Base-by-base conservation (phyloP, 2,888 invertebrate genomes). In the Sialis lutaria region DNA sequence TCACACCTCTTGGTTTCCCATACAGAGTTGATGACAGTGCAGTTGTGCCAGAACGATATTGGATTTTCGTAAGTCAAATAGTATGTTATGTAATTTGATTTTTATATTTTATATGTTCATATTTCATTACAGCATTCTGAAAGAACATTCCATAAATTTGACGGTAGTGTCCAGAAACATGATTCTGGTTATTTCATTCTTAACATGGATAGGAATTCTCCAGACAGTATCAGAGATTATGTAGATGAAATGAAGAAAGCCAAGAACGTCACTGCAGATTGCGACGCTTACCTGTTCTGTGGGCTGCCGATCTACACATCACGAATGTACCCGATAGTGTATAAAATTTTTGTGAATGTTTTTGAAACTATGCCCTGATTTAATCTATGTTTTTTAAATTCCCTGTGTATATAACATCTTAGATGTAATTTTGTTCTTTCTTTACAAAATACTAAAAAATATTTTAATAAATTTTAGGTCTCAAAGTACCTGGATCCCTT, bases 141-240 rank as follows among this genome's bases (percentile, higher is more conserved):
- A 37, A 42, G 51, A 30, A 45, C 5, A 45, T 58, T 62, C 47
- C 55, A 57, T 45, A 56, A 60, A 47, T 57, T 56, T 46, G 49
- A 53, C n/a, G 58, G 58, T 31, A 46, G 52, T n/a, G 49, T 60
- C 39, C 49, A 52, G n/a, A 57, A 58, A 50, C 53, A 54, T 47
- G 61, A 64, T 52, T 54, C 61, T 6, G 64, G 64, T 10, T 58
- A 58, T 52, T 61, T 61, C 49, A 51, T 63, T 12, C 45, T 60
- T 42, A 62, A 62, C 50, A 55, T 61, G 56, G 64, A 64, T 50
- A 54, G 62, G 48, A 64, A 64, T 55, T 61, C 63, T 8, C 63
- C 63, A 3, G 33, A 53, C 35, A 57, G 54, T 49, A 48, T 64
- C 12, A 54, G 51, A 50, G 49, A 52, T 33, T 55, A 56, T 43